These are phyloP conservation scores for Sebastes alutus DNA, from an alignment of 2,797 vertebrate genomes.

Conservation along the genomic window DNA sequence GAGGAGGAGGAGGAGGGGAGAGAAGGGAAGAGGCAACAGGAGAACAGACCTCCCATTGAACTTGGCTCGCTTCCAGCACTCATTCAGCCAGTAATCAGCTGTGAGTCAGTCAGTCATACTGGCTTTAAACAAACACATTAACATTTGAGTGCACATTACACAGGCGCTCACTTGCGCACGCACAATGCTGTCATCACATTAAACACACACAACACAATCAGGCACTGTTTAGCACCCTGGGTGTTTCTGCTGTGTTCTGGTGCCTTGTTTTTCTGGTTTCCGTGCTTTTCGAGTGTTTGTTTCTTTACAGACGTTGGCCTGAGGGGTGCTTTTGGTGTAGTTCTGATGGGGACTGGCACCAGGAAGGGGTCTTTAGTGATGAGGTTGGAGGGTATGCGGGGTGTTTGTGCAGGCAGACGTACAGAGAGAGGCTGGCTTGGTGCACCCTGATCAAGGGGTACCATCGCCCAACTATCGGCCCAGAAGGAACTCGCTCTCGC, in stretches of 20 bases:
- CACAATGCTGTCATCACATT: slow-evolving; percentile 63
- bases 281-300: background rate
- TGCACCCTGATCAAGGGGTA: slow-evolving; percentile 87
- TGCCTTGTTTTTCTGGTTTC: slow-evolving; percentile 79
- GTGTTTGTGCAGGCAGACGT: slow-evolving; percentile 52
- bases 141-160: slow-evolving; percentile 53
- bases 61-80: slow-evolving; percentile 90
- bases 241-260: slow-evolving; percentile 32
- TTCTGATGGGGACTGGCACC: background rate
- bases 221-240: background rate
- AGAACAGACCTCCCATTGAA: slow-evolving; percentile 79
- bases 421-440: slow-evolving; percentile 74
- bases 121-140: slow-evolving; percentile 70
- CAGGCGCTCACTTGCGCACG: slow-evolving; percentile 54
- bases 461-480: slow-evolving; percentile 86
- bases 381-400: background rate
- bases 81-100: slow-evolving; percentile 88
- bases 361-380: slow-evolving; percentile 15
- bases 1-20: background rate
- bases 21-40: slow-evolving; percentile 52
- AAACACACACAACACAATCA: slow-evolving; percentile 1
- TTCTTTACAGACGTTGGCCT: slow-evolving; percentile 11
- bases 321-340: background rate
- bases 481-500: slow-evolving; percentile 54
- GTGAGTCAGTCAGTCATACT: slow-evolving; percentile 88